Evolutionary conservation across 2,797 vertebrate genomes (phyloP).

Genomic region (Rhinogobio ventralis): DNA sequence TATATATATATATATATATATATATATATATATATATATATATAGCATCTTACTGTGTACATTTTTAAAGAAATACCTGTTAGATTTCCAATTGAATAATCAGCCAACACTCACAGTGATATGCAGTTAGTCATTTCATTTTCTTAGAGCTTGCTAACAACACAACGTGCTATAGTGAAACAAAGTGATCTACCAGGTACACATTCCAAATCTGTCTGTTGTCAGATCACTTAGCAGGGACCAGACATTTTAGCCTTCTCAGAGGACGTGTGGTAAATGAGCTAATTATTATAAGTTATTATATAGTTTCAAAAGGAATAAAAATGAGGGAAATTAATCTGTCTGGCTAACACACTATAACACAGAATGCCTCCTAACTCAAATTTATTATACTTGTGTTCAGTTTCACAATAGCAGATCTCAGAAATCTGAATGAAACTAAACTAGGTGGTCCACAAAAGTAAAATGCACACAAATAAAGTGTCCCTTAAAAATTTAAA

Average conservation of each 20-base stretch:
- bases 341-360: constrained; percentile 1
- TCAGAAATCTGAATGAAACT: constrained; percentile 10
- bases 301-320: constrained; percentile 7
- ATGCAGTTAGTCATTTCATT: background rate
- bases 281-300: constrained; percentile 29
- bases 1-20: too few relatives aligned
- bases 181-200: constrained; percentile 15
- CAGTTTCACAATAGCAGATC: background rate
- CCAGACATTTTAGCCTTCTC: background rate
- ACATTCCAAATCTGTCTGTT: background rate
- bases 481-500: background rate
- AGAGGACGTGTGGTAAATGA: background rate
- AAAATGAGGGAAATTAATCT: background rate
- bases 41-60: too few relatives aligned
- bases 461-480: background rate
- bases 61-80: too few relatives aligned
- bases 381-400: background rate
- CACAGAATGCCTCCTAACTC: background rate
- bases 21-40: too few relatives aligned
- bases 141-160: background rate
- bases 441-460: background rate
- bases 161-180: background rate
- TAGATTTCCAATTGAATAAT: background rate
- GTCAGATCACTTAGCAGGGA: constrained; percentile 10
- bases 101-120: background rate